A percentile compares a stretch with the other conserved stretches of the same genome.
Conservation (phyloP, 2,888 invertebrate genomes). For the Neuroscelio doddi region DNA sequence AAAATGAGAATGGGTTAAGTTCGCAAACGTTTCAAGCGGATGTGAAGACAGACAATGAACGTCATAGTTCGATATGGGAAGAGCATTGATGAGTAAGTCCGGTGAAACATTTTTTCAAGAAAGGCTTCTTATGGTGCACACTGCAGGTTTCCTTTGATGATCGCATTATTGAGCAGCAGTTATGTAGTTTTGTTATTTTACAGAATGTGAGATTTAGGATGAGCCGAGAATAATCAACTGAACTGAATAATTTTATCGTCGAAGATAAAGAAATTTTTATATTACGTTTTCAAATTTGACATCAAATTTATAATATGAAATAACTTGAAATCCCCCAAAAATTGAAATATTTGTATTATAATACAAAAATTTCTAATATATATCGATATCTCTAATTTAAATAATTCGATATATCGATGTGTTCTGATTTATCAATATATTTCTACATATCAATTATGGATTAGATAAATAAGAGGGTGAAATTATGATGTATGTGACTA, state of each 20-base stretch:
- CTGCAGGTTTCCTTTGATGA: slow-evolving; percentile 53
- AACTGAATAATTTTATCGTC: neutral
- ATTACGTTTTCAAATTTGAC: too few species aligned
- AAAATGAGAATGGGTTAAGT: slow-evolving; percentile 19
- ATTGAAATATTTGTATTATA: too few species aligned
- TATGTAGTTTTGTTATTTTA: slow-evolving; percentile 31
- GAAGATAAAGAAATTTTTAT: slow-evolving; percentile 13
- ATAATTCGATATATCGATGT: too few species aligned
- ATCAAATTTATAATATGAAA: too few species aligned
- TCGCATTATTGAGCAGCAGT: slow-evolving; percentile 38
- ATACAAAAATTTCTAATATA: too few species aligned
- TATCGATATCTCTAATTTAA: too few species aligned
- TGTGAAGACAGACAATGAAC: slow-evolving; percentile 41
- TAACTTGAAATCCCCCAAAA: too few species aligned
- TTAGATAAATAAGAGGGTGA: too few species aligned
- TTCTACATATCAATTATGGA: too few species aligned
- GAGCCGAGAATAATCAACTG: slow-evolving; percentile 8
- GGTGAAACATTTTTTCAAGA: slow-evolving; percentile 53
- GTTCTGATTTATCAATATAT: too few species aligned
- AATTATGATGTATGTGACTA: too few species aligned
- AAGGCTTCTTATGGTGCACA: slow-evolving; percentile 56
- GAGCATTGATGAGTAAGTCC: slow-evolving; percentile 68
- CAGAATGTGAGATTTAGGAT: slow-evolving; percentile 31
- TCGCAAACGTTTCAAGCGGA: slow-evolving; percentile 48
- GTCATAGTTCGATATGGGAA: slow-evolving; percentile 48